Conservation (phyloP, 1,140 invertebrate species). For the Drosophila melanica region DNA sequence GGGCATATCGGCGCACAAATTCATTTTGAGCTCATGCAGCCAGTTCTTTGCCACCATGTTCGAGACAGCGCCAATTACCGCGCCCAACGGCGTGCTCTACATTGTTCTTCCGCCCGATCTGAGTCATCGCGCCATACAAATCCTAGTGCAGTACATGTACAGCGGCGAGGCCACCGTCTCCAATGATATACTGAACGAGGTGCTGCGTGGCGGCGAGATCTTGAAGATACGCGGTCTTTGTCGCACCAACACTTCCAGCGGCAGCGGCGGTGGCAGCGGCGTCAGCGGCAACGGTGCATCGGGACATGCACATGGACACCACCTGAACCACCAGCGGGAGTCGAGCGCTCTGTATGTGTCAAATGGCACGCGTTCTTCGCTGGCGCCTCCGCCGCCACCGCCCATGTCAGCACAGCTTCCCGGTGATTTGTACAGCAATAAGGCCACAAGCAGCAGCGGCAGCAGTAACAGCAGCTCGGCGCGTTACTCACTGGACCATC, state of each 20-base stretch:
- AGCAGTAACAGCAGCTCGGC: slow-evolving; percentile 35
- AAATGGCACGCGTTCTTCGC: slow-evolving; percentile 58
- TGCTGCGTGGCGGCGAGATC: slow-evolving; percentile 91
- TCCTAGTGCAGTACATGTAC: slow-evolving; percentile 94
- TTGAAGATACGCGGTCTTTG: slow-evolving; percentile 90
- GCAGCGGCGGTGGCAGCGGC: slow-evolving; percentile 53
- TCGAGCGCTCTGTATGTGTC: slow-evolving; percentile 61
- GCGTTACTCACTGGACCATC: slow-evolving; percentile 66
- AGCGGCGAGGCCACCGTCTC: slow-evolving; percentile 93
- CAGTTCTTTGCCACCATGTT: slow-evolving; percentile 84
- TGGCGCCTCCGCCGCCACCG: slow-evolving; percentile 51
- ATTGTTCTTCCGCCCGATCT: slow-evolving; percentile 92
- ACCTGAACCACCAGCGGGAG: slow-evolving; percentile 66
- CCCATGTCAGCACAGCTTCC: slow-evolving; percentile 59
- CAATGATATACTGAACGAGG: slow-evolving; percentile 91
- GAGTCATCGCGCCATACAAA: slow-evolving; percentile 90
- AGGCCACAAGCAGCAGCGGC: slow-evolving; percentile 47
- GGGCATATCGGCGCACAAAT: slow-evolving; percentile 93
- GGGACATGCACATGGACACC: slow-evolving; percentile 65
- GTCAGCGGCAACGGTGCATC: slow-evolving; percentile 40
- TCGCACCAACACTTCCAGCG: slow-evolving; percentile 85
- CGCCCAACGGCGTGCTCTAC: slow-evolving; percentile 86
- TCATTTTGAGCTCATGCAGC: slow-evolving; percentile 92
- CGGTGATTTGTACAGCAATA: slow-evolving; percentile 60
- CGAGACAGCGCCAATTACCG: slow-evolving; percentile 80